phyloP scores from a whole-genome alignment of 92 coral and sea anemone species.

The Montipora capitata region DNA sequence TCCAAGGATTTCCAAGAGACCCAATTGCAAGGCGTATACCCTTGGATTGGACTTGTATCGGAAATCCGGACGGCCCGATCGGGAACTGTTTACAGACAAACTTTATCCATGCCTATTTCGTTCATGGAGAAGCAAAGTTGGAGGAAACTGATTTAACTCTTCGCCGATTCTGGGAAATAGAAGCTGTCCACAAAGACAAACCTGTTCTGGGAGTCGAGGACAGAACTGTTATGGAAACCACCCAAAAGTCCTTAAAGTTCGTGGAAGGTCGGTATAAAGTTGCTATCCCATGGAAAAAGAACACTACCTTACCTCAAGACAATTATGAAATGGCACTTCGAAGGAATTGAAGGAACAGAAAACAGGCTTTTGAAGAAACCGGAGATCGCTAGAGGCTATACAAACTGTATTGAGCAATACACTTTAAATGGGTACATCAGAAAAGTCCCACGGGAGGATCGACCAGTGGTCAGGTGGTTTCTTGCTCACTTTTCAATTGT shows the following conservation, averaged over 20 bases:
- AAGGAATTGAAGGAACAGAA: constrained; percentile 61
- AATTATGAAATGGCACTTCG: constrained; percentile 60
- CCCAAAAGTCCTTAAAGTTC: constrained; percentile 44
- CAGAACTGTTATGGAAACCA: constrained; percentile 3
- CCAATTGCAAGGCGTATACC: constrained; percentile 71
- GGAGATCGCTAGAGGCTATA: constrained; percentile 38
- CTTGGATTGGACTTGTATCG: constrained; percentile 8
- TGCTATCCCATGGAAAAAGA: constrained; percentile 57
- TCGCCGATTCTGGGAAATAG: constrained; percentile 75
- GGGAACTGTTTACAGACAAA: constrained; percentile 23
- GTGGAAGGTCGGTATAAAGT: constrained; percentile 54
- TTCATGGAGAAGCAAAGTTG: neutral
- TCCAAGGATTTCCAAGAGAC: constrained; percentile 61
- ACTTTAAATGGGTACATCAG: constrained; percentile 51
- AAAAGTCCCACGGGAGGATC: constrained; percentile 12
- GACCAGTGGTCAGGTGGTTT: constrained; percentile 51
- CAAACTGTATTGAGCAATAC: neutral
- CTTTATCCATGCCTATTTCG: constrained; percentile 47
- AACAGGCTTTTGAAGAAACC: constrained; percentile 27
- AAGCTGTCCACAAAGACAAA: constrained; percentile 13
- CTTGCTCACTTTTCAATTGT: constrained; percentile 75
- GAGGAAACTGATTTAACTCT: constrained; percentile 39
- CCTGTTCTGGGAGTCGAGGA: constrained; percentile 42
- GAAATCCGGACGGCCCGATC: constrained; percentile 15
- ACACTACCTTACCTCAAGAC: constrained; percentile 43